Percentiles rank a stretch among this genome's conserved stretches.
Conservation (phyloP, 1,140 invertebrate species). For the Ectropis grisescens region DNA sequence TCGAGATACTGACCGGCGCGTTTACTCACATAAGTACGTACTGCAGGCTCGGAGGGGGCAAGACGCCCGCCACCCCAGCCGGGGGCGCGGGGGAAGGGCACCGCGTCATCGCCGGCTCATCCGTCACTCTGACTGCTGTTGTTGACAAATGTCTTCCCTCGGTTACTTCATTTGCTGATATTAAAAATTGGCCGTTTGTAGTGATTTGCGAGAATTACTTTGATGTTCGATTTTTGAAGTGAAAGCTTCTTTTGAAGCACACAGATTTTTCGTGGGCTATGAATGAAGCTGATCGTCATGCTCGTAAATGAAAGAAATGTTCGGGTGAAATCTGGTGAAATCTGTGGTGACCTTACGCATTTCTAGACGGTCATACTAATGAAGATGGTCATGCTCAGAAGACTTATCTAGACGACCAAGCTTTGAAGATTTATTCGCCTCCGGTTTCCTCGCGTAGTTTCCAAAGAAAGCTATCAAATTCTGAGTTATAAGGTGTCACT, state of each 20-base stretch:
- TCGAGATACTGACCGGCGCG: no score
- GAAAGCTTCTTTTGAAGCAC: no score
- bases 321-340: neutral
- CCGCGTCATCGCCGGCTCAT: constrained; percentile 22
- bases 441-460: no score
- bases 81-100: neutral
- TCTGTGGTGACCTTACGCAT: neutral
- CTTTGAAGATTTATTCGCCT: no score
- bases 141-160: constrained; percentile 26
- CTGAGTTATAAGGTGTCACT: no score
- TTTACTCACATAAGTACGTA: no score
- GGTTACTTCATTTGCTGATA: constrained; percentile 16
- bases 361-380: neutral
- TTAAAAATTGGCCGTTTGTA: constrained; percentile 15
- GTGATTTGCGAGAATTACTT: neutral
- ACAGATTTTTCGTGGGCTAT: no score
- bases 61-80: constrained; percentile 5
- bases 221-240: neutral
- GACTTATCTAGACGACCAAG: no score
- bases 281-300: no score
- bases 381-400: no score
- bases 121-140: constrained; percentile 25
- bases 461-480: no score
- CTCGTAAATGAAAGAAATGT: no score
- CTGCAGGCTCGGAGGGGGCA: constrained; percentile 2